phyloP scores from a whole-genome alignment of 2,113 vertebrate genomes.

The Opisthocomus hoazin region DNA sequence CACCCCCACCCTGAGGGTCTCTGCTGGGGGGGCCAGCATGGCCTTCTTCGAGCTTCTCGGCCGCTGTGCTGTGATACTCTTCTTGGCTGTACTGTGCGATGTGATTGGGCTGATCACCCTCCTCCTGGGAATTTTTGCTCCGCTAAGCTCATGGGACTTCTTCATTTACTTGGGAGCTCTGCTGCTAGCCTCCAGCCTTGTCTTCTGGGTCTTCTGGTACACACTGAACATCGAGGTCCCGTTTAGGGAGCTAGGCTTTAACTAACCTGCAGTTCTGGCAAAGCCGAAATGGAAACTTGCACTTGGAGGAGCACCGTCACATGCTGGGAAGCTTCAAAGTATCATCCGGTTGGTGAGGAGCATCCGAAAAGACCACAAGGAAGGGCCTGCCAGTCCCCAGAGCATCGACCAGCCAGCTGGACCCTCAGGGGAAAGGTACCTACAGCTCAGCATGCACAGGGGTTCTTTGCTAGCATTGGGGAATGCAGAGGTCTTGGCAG shows the following conservation, averaged over 20 bases:
- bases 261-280: fast-evolving
- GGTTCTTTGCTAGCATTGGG: background rate
- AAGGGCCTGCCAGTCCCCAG: background rate
- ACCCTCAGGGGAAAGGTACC: conserved; percentile 19
- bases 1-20: background rate
- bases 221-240: conserved; percentile 74
- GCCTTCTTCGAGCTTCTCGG: background rate
- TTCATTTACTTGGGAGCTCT: conserved; percentile 81
- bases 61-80: conserved; percentile 48
- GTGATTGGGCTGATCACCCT: conserved; percentile 73
- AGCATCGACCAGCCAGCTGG: background rate
- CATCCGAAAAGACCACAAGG: background rate
- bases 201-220: conserved; percentile 90
- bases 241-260: conserved; percentile 63
- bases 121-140: conserved; percentile 77
- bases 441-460: background rate
- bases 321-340: background rate
- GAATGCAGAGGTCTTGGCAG: background rate
- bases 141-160: conserved; percentile 83
- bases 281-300: fast-evolving
- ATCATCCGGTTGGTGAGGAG: background rate
- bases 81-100: conserved; percentile 75
- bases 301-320: background rate
- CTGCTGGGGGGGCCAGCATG: background rate
- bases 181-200: conserved; percentile 81